A percentile compares a stretch with the other conserved stretches of the same genome.
Conservation (phyloP, 2,888 invertebrate species). For the Oeneis ivallda region DNA sequence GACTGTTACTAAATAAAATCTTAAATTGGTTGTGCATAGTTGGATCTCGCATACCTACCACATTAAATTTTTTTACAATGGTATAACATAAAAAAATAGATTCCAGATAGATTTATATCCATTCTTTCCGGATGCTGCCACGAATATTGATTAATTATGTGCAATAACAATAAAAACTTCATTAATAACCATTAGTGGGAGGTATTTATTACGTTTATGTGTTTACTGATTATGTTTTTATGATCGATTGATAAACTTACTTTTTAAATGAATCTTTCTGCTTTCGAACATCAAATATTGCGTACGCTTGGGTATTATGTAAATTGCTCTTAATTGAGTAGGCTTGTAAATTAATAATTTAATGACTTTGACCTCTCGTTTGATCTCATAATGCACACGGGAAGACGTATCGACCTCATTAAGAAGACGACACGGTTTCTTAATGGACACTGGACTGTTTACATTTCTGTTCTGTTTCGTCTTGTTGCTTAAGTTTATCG, state of each 20-base stretch:
- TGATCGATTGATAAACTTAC: constrained; percentile 8
- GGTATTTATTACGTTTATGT: not conserved
- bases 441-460: constrained; percentile 67
- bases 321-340: constrained; percentile 71
- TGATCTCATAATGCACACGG: constrained; percentile 70
- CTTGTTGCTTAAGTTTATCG: constrained; percentile 33
- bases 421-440: constrained; percentile 63
- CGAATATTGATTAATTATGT: constrained; percentile 3
- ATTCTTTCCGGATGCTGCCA: not conserved
- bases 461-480: constrained; percentile 57
- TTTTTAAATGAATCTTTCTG: constrained; percentile 1
- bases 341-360: constrained; percentile 75
- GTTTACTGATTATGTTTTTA: constrained; percentile 5
- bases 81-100: no score
- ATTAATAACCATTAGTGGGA: constrained; percentile 7
- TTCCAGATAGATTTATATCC: not conserved
- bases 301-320: constrained; percentile 40
- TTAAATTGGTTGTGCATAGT: no score
- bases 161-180: constrained; percentile 11
- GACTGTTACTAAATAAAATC: no score
- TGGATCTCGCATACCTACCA: no score
- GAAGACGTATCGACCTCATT: constrained; percentile 73
- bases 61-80: no score
- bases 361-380: constrained; percentile 69
- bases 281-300: constrained; percentile 35